Evolutionary conservation across 2,888 invertebrate species (phyloP).

Genomic region (Ectobius pallidus): DNA sequence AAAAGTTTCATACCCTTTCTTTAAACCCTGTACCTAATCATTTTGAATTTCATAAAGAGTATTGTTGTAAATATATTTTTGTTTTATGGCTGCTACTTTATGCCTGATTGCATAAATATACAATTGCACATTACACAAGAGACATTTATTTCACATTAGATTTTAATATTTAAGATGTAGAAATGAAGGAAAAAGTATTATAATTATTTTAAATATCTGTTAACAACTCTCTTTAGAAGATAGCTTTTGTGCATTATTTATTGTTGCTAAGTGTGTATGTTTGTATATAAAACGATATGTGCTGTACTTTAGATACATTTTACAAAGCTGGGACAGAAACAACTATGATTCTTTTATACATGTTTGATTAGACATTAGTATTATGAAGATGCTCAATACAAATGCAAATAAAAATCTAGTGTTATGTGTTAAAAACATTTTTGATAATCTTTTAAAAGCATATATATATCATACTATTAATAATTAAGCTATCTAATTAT

Average conservation of each 20-base stretch:
- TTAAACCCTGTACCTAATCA: slow-evolving; percentile 20
- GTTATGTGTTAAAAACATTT: slow-evolving; percentile 20
- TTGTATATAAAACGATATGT: slow-evolving; percentile 7
- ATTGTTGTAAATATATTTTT: slow-evolving; percentile 5
- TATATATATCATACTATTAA: slow-evolving; percentile 24
- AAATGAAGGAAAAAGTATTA: slow-evolving; percentile 16
- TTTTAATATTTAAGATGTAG: slow-evolving; percentile 19
- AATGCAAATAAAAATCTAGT: slow-evolving; percentile 27
- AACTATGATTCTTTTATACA: slow-evolving; percentile 28
- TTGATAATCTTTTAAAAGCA: slow-evolving; percentile 30
- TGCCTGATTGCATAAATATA: slow-evolving; percentile 24
- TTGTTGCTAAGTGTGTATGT: slow-evolving; percentile 31
- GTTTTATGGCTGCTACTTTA: slow-evolving; percentile 20
- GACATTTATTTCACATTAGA: slow-evolving; percentile 26
- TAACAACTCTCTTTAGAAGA: slow-evolving; percentile 10
- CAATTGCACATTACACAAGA: slow-evolving; percentile 28
- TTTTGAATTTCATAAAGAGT: slow-evolving; percentile 12
- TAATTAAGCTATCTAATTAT: slow-evolving; percentile 21
- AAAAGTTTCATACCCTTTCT: slow-evolving; percentile 17
- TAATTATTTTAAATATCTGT: slow-evolving; percentile 26
- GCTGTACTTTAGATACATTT: slow-evolving; percentile 37
- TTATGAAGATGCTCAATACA: slow-evolving; percentile 21
- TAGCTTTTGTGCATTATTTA: slow-evolving; percentile 28
- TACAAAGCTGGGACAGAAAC: slow-evolving; percentile 33
- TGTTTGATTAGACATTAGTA: slow-evolving; percentile 28